These are phyloP conservation scores for Micromesistius poutassou DNA, from an alignment of 2,797 vertebrate genomes.

Conservation along the genomic window DNA sequence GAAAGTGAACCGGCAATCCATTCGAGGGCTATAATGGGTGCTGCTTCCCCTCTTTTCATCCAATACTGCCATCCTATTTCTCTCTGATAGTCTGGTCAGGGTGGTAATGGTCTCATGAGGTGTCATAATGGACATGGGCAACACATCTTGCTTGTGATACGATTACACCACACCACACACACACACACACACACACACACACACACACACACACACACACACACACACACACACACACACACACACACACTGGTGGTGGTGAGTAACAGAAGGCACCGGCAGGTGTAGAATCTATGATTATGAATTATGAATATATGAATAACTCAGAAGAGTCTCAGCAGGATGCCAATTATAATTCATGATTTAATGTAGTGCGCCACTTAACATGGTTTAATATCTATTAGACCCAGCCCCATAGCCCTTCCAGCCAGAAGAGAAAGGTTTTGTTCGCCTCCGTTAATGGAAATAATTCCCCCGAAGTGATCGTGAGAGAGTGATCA, in stretches of 20 bases:
- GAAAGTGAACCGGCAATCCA: not conserved
- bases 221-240: not conserved
- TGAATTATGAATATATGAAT: not conserved
- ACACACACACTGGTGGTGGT: not conserved
- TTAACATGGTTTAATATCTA: not conserved
- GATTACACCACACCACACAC: not conserved
- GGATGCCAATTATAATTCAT: constrained; percentile 1
- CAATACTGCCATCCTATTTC: not conserved
- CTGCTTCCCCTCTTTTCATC: not conserved
- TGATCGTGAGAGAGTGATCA: too few species aligned
- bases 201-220: too few species aligned
- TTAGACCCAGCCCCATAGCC: not conserved
- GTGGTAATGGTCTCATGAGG: not conserved
- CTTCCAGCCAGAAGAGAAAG: not conserved
- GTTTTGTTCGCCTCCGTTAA: not conserved
- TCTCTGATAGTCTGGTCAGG: not conserved
- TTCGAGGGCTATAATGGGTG: not conserved
- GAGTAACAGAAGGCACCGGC: not conserved
- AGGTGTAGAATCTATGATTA: not conserved
- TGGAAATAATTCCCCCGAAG: not conserved
- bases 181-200: too few species aligned
- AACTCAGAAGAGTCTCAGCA: not conserved
- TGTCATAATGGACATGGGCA: not conserved
- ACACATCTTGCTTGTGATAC: not conserved
- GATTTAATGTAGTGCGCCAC: not conserved